Evolutionary conservation across 2,888 invertebrate species (phyloP).

Genomic region (Cephus sareptanus): DNA sequence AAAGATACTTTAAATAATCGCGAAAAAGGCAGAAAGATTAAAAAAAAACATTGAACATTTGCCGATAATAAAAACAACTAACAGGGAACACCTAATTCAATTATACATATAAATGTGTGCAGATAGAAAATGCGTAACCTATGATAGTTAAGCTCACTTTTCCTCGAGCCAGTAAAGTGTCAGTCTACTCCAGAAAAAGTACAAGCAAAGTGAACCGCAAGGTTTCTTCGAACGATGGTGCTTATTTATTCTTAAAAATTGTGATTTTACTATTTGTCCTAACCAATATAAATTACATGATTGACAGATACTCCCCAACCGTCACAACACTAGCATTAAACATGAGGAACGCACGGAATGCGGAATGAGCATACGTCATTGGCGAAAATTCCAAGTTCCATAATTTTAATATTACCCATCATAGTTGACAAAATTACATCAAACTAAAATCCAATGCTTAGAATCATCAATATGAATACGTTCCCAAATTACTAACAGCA

Average conservation of each 20-base stretch:
- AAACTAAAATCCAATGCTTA: background rate
- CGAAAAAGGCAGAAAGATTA: background rate
- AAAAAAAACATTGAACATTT: background rate
- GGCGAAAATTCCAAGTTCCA: background rate
- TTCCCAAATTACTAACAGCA: background rate
- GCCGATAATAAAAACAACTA: background rate
- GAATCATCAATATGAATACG: background rate
- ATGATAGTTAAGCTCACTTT: background rate
- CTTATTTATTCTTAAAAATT: background rate
- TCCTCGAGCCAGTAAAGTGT: background rate
- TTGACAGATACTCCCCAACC: background rate
- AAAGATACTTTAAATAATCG: background rate
- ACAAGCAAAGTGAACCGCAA: background rate
- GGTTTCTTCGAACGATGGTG: background rate
- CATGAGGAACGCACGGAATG: background rate
- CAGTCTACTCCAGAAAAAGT: background rate
- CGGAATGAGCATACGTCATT: background rate
- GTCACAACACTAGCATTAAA: conserved; percentile 12
- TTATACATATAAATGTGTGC: background rate
- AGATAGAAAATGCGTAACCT: background rate
- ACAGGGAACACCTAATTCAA: background rate
- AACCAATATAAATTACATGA: background rate
- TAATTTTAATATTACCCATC: background rate
- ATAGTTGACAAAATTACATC: background rate
- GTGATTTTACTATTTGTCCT: background rate